Percentiles rank a stretch among this genome's conserved stretches.
Evolutionary conservation across 2,797 vertebrate genomes (phyloP).

Genomic region (Labroides dimidiatus): DNA sequence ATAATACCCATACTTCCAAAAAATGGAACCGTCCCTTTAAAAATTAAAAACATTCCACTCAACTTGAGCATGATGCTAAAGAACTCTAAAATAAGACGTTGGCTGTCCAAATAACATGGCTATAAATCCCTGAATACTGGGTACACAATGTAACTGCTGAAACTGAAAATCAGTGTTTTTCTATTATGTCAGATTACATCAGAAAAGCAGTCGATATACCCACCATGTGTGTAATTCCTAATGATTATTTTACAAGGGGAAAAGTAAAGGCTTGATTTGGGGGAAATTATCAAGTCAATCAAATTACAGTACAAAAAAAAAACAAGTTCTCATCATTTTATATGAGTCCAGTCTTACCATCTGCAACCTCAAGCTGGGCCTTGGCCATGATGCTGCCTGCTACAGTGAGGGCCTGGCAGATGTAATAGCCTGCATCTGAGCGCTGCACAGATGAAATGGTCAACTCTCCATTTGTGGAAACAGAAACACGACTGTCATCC

Average conservation of each 20-base stretch:
- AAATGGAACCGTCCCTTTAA: too few species aligned
- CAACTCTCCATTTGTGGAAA: constrained; percentile 91
- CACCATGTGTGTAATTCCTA: constrained; percentile 6
- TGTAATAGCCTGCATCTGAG: constrained; percentile 93
- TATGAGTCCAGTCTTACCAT: constrained; percentile 84
- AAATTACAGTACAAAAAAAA: neutral
- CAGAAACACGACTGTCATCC: constrained; percentile 89
- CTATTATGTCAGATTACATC: too few species aligned
- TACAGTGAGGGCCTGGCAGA: constrained; percentile 95
- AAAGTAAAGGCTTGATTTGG: constrained; percentile 20
- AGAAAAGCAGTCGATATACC: neutral
- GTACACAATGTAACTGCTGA: too few species aligned
- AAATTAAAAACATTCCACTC: too few species aligned
- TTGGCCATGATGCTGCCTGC: constrained; percentile 97
- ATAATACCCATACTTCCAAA: too few species aligned
- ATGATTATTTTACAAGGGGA: neutral
- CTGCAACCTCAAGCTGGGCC: constrained; percentile 96
- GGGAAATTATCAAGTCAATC: constrained; percentile 24
- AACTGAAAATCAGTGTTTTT: too few species aligned
- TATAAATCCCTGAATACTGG: too few species aligned
- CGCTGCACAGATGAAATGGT: constrained; percentile 92
- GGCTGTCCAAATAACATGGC: too few species aligned
- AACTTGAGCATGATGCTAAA: too few species aligned
- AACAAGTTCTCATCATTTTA: neutral
- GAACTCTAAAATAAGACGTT: too few species aligned